phyloP scores from a whole-genome alignment of 2,888 invertebrate species.

The Euplagia quadripunctaria region DNA sequence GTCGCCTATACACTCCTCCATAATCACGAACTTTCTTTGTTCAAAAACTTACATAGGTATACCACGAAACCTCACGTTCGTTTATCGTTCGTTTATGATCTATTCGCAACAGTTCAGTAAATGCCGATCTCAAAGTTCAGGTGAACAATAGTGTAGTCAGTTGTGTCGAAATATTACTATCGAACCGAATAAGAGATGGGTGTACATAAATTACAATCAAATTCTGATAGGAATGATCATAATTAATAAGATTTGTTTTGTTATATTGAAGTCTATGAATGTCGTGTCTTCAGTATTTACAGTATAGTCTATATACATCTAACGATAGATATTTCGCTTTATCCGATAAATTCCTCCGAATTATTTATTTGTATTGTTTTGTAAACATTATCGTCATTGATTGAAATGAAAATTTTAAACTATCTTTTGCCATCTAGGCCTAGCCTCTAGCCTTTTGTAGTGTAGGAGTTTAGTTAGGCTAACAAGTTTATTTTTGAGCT shows the following conservation, averaged over 20 bases:
- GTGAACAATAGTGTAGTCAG: conserved; percentile 67
- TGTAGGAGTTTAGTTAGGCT: too few species aligned
- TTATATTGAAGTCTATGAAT: background rate
- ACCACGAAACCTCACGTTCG: conserved; percentile 48
- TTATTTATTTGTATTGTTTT: too few species aligned
- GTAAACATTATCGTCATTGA: background rate
- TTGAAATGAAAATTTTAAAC: background rate
- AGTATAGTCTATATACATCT: too few species aligned
- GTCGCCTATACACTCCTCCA: conserved; percentile 4
- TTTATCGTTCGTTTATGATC: conserved; percentile 72
- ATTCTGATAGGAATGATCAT: conserved; percentile 39
- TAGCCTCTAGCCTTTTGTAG: too few species aligned
- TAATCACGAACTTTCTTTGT: conserved; percentile 21
- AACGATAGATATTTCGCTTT: too few species aligned
- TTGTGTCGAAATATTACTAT: conserved; percentile 67
- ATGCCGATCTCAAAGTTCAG: conserved; percentile 82
- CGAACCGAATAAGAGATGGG: conserved; percentile 52
- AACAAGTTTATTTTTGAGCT: too few species aligned
- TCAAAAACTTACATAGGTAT: conserved; percentile 4
- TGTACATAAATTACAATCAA: conserved; percentile 54
- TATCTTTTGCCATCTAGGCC: background rate
- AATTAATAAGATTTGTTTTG: conserved; percentile 31
- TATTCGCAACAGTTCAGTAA: conserved; percentile 77
- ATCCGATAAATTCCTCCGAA: too few species aligned
- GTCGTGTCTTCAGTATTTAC: background rate